Percentiles rank a stretch among this genome's conserved stretches.
These are phyloP conservation scores for Riptortus pedestris DNA, from an alignment of 1,140 invertebrate genomes.

Conservation along the genomic window DNA sequence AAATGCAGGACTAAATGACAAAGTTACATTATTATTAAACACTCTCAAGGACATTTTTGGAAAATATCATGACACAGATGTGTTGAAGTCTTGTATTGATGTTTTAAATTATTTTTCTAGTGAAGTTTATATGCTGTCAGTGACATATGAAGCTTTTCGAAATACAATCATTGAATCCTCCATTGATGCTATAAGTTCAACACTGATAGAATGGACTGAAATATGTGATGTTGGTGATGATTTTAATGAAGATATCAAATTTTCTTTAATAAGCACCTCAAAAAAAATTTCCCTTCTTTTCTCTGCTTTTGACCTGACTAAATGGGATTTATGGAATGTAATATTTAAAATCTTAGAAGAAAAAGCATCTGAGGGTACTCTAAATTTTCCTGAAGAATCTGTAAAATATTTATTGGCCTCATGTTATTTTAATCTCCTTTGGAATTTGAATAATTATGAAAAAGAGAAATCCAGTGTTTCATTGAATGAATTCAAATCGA, in stretches of 20 bases:
- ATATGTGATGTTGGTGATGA: background rate
- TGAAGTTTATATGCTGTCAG: background rate
- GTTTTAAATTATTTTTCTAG: background rate
- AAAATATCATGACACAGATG: background rate
- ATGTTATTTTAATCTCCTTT: conserved; percentile 1
- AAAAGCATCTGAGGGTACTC: background rate
- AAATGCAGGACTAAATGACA: background rate
- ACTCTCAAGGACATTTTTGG: background rate
- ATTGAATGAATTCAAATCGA: background rate
- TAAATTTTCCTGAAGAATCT: background rate
- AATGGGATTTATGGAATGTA: background rate
- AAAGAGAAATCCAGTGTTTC: too few relatives aligned
- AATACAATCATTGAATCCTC: background rate
- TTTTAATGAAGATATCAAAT: background rate
- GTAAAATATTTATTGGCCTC: background rate
- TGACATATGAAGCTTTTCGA: background rate
- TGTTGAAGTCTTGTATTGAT: background rate
- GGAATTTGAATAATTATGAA: background rate
- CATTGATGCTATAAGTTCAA: background rate
- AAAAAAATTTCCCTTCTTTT: background rate
- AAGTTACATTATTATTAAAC: background rate
- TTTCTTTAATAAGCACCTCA: background rate
- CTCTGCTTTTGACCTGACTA: background rate
- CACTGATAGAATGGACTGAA: background rate
- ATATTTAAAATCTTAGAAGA: background rate